Percentiles rank a stretch among this genome's conserved stretches.
Conservation (phyloP, 1,140 invertebrate species). For the Calliopsis andreniformis region DNA sequence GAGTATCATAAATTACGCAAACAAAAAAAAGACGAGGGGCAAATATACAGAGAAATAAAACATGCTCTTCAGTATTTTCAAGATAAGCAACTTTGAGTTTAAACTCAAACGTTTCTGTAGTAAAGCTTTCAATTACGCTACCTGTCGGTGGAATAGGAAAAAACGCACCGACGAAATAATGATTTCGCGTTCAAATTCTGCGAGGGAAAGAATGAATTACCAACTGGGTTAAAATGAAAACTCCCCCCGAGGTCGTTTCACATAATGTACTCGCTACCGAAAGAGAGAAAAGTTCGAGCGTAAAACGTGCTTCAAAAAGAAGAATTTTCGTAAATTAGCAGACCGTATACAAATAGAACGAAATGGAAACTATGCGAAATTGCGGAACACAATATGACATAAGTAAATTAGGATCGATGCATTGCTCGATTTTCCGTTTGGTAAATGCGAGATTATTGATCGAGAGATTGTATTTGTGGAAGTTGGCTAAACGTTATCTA, state of each 20-base stretch:
- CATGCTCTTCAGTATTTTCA: not conserved
- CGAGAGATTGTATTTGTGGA: not conserved
- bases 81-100: no score
- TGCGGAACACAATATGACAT: no score
- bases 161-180: not conserved
- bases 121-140: not conserved
- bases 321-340: no score
- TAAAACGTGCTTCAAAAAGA: not conserved
- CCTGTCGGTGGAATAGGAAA: not conserved
- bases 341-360: no score
- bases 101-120: not conserved
- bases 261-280: not conserved
- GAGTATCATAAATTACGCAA: constrained; percentile 7
- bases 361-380: no score
- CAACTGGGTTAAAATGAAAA: constrained; percentile 2
- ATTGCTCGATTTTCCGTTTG: not conserved
- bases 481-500: not conserved
- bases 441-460: not conserved
- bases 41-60: not conserved
- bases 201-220: not conserved
- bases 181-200: not conserved
- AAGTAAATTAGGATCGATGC: no score
- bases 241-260: not conserved
- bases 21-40: not conserved
- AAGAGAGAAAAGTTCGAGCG: not conserved